Conservation (phyloP, 2,113 vertebrate species). For the Brienomyrus brachyistius region DNA sequence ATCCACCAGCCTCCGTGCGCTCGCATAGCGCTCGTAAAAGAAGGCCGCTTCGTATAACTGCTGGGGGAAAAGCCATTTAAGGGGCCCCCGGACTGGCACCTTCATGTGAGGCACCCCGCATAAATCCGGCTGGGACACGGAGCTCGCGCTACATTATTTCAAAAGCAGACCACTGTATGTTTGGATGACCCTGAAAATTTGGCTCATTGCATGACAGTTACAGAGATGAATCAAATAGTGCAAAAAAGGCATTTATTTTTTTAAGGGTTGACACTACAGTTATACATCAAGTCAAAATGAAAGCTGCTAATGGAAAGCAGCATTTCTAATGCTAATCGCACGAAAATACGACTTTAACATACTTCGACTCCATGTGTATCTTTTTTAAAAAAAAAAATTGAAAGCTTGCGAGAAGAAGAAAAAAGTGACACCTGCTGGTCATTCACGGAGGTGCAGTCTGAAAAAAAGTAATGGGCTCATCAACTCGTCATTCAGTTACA, state of each 20-base stretch:
- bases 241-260: neutral
- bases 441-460: conserved; percentile 43
- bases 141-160: neutral
- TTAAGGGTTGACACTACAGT: neutral
- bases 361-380: too few relatives aligned
- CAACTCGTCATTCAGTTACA: neutral
- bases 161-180: conserved; percentile 11
- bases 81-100: neutral
- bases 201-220: neutral
- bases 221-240: neutral
- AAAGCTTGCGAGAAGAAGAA: conserved; percentile 42
- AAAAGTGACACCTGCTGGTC: conserved; percentile 65
- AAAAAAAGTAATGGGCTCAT: neutral
- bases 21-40: neutral
- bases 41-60: neutral
- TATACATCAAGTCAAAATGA: neutral
- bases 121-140: neutral
- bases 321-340: neutral
- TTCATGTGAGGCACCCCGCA: neutral
- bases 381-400: too few relatives aligned
- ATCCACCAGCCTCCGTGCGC: neutral
- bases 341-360: neutral
- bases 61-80: conserved; percentile 17
- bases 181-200: conserved; percentile 6
- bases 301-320: neutral